Evolutionary conservation across 2,797 vertebrate genomes (phyloP).

Genomic region (Argyrosomus regius): DNA sequence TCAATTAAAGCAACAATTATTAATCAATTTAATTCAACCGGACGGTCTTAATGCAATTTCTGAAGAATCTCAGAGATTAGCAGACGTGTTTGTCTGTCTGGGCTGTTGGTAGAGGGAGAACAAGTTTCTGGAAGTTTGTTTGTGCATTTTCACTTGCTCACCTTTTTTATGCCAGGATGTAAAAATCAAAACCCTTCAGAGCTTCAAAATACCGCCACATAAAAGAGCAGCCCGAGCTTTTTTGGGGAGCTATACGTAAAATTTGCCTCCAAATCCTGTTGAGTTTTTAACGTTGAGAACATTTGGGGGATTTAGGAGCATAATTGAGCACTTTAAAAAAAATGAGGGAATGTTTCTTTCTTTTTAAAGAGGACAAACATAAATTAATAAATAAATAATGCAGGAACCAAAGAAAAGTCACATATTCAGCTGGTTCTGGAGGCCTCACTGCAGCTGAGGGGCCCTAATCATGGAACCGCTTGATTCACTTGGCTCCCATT

Average conservation of each 20-base stretch:
- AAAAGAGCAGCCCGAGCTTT: not conserved
- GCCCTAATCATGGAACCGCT: not conserved
- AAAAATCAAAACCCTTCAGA: slow-evolving; percentile 30
- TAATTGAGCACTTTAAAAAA: not conserved
- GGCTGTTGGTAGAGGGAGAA: not conserved
- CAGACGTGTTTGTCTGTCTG: slow-evolving; percentile 10
- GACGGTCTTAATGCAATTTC: slow-evolving; percentile 39
- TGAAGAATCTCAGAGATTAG: slow-evolving; percentile 30
- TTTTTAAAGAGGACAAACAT: not conserved
- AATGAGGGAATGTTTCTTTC: not conserved
- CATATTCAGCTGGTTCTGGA: not conserved
- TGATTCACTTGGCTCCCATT: not conserved
- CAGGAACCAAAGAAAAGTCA: not conserved
- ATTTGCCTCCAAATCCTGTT: not conserved
- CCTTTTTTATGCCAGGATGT: slow-evolving; percentile 34
- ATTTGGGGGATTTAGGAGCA: not conserved
- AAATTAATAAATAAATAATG: not conserved
- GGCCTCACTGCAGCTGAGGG: not conserved
- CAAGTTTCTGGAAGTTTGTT: slow-evolving; percentile 5
- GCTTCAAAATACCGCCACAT: slow-evolving; percentile 13
- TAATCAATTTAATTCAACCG: slow-evolving; percentile 19
- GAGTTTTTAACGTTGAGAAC: slow-evolving; percentile 3
- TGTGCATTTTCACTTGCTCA: slow-evolving; percentile 23
- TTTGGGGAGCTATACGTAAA: not conserved
- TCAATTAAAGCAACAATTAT: slow-evolving; percentile 41